Evolutionary conservation across 1,140 invertebrate species (phyloP), one percentile per base, ranked within the genome.

Genomic region (Hylaeus volcanicus): DNA sequence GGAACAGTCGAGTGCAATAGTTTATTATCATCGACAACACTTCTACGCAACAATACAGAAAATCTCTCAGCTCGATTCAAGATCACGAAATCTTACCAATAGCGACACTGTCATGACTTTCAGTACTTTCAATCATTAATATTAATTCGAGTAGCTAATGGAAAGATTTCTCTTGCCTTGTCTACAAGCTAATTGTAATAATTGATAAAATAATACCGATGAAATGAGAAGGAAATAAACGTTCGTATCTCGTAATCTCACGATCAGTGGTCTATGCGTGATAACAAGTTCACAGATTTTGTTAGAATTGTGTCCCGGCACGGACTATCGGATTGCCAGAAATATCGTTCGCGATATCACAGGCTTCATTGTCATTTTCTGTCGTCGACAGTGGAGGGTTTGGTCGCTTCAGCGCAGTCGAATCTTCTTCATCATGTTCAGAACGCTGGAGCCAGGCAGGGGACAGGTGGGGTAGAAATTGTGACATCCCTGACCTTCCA

Each of bases 401-500:
- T 39, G 0, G 37, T 39, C 11, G 14, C 9, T 4, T 85, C 90
- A 95, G 65, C 93, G 93, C 81, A 95, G 88, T 74, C 94, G 90
- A 68, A 96, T 93, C 91, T 95, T 95, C 91, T 96, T 96, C 94
- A 96, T 95, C 94, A 96, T 95, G 87, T 95, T 94, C 65, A 96
- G 91, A 45, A 96, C 95, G 90, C 95, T 95, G 45, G 94, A 90
- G 15, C 95, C 94, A 39, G 95, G 95, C 81, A 96, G 92, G 5
- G 96, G 96, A 88, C 96, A 96, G 39, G 94, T 94, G 3, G 96
- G 95, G 87, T 96, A 96, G 92, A 96, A 96, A 88, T 96, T 95
- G 88, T 96, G 95, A 85, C 96, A 96, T 65, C 96, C 96, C 84
- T 95, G 95, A 85, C 95, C 95, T 87, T 96, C 96, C 11, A 96